Percentiles rank a stretch among this genome's conserved stretches.
phyloP scores from a whole-genome alignment of 1,140 invertebrate species.

The Atopsyche davidsoni region DNA sequence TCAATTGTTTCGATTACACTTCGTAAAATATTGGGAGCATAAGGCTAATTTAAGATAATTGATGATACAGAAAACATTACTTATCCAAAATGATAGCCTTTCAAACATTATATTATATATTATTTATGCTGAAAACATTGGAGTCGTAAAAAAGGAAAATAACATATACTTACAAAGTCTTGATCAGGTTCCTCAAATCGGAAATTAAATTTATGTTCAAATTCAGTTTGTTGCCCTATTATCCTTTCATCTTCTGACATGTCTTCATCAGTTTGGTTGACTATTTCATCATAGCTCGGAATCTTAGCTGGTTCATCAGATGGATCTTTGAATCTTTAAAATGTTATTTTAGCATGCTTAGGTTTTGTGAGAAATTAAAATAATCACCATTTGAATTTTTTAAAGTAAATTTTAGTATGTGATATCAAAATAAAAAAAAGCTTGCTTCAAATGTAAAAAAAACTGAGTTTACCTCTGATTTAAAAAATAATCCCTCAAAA shows the following conservation, averaged over 20 bases:
- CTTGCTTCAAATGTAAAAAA: constrained; percentile 8
- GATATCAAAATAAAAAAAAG: constrained; percentile 10
- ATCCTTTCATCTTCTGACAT: constrained; percentile 77
- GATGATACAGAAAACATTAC: too few species aligned
- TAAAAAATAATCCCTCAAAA: constrained; percentile 87
- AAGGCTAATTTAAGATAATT: too few species aligned
- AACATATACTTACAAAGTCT: constrained; percentile 69
- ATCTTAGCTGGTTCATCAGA: constrained; percentile 55
- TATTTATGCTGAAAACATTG: neutral
- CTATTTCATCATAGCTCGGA: constrained; percentile 63
- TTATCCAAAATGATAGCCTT: too few species aligned
- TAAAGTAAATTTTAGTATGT: too few species aligned
- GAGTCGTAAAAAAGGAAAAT: constrained; percentile 5
- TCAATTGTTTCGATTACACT: too few species aligned
- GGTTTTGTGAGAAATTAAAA: too few species aligned
- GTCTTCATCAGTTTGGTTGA: constrained; percentile 61
- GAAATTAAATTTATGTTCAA: constrained; percentile 95
- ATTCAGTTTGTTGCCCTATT: constrained; percentile 77
- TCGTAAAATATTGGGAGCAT: too few species aligned
- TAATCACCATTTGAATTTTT: too few species aligned
- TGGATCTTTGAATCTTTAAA: constrained; percentile 53
- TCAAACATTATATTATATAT: neutral
- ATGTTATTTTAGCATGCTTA: too few species aligned
- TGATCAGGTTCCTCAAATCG: constrained; percentile 94
- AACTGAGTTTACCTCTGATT: constrained; percentile 65